These are phyloP conservation scores for Reinhardtius hippoglossoides DNA, from an alignment of 2,113 vertebrate genomes.

Conservation along the genomic window DNA sequence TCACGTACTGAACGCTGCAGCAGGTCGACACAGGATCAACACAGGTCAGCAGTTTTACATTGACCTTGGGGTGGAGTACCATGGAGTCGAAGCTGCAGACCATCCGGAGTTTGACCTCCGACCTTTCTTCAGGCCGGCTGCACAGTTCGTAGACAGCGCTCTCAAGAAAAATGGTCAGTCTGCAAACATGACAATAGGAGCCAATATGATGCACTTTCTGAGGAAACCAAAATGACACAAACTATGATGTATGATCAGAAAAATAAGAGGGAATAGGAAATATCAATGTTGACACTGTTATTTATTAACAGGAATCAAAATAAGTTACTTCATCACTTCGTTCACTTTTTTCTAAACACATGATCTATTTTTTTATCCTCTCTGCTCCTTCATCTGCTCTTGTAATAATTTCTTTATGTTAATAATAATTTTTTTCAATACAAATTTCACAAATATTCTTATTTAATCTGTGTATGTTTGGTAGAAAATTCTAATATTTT, in stretches of 20 bases:
- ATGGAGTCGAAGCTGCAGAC: constrained; percentile 86
- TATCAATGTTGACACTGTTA: too few species aligned
- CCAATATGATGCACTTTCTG: neutral
- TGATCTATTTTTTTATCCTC: too few species aligned
- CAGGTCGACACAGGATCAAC: constrained; percentile 82
- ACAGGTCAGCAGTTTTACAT: constrained; percentile 84
- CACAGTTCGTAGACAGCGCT: constrained; percentile 84
- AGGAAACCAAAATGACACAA: too few species aligned
- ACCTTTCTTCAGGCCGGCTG: constrained; percentile 85
- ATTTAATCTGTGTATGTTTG: too few species aligned
- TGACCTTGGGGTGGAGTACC: constrained; percentile 82
- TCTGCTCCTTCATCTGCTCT: too few species aligned
- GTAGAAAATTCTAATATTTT: too few species aligned
- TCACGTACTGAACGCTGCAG: constrained; percentile 84
- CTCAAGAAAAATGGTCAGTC: constrained; percentile 83
- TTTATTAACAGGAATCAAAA: too few species aligned
- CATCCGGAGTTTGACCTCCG: constrained; percentile 86
- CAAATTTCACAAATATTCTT: too few species aligned
- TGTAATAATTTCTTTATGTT: too few species aligned
- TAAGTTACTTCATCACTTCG: too few species aligned
- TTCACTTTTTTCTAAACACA: too few species aligned
- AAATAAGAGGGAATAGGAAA: neutral
- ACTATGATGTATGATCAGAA: neutral
- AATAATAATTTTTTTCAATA: too few species aligned
- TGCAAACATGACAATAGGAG: neutral